A percentile compares a stretch with the other conserved stretches of the same genome.
phyloP scores from a whole-genome alignment of 2,113 vertebrate genomes.

The Rhinoderma darwinii region DNA sequence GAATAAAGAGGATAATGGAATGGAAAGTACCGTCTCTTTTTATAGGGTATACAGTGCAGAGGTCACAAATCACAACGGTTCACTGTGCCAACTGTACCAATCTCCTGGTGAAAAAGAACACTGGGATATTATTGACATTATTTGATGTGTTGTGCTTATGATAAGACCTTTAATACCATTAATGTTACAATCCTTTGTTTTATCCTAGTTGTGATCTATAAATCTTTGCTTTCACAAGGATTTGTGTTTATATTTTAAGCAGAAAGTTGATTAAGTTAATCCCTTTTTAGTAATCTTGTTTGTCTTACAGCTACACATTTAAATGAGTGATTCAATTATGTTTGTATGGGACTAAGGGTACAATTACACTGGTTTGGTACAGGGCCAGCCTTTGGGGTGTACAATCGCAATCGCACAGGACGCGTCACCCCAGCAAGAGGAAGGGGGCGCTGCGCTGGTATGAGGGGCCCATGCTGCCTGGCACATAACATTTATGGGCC shows the following conservation, averaged over 20 bases:
- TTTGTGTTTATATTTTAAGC: neutral
- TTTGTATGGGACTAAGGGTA: no score
- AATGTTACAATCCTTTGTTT: neutral
- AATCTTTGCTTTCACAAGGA: constrained; percentile 32
- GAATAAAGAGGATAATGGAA: neutral
- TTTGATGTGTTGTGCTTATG: neutral
- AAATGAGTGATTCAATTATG: no score
- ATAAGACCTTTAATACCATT: neutral
- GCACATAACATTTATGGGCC: no score
- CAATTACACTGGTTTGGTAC: no score
- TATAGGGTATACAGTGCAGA: constrained; percentile 29
- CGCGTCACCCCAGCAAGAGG: no score
- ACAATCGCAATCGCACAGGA: no score
- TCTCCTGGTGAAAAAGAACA: constrained; percentile 5
- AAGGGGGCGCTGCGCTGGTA: no score
- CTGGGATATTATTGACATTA: neutral
- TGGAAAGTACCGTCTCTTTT: neutral
- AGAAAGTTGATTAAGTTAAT: neutral
- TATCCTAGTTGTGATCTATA: constrained; percentile 20
- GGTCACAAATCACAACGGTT: constrained; percentile 11
- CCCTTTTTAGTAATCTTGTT: neutral
- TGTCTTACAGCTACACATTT: neutral
- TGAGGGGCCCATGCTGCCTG: no score
- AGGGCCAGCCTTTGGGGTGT: no score
- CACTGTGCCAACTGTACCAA: constrained; percentile 4